A percentile compares a stretch with the other conserved stretches of the same genome.
Evolutionary conservation across 2,113 vertebrate genomes (phyloP).

Genomic region (Odontesthes bonariensis): DNA sequence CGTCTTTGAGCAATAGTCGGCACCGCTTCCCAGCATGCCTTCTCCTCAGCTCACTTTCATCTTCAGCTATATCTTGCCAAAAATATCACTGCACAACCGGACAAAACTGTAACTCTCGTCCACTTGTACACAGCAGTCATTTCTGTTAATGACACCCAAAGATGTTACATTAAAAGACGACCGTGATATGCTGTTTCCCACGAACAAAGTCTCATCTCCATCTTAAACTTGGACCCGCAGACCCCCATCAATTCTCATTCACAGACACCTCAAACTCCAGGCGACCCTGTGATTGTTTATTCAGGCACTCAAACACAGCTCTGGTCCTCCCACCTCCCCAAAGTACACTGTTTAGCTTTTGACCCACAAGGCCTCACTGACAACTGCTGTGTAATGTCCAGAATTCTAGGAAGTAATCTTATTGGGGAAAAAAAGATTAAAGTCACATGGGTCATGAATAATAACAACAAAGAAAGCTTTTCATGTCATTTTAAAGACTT

Average conservation of each 20-base stretch:
- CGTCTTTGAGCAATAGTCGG: constrained; percentile 38
- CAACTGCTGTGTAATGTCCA: constrained; percentile 63
- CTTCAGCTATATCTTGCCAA: constrained; percentile 41
- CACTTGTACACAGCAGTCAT: background rate
- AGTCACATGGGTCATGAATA: constrained; percentile 6
- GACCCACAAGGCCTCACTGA: constrained; percentile 47
- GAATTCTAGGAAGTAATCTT: constrained; percentile 24
- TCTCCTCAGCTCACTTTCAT: constrained; percentile 46
- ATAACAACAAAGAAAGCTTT: constrained; percentile 3
- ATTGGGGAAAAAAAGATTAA: constrained; percentile 17
- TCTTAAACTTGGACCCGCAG: constrained; percentile 12
- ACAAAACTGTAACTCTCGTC: constrained; percentile 39
- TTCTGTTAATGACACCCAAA: constrained; percentile 35
- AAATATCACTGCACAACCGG: constrained; percentile 32
- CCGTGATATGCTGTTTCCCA: constrained; percentile 53
- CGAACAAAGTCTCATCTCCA: constrained; percentile 1
- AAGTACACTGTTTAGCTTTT: constrained; percentile 53
- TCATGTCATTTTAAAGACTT: constrained; percentile 3
- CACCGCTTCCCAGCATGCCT: constrained; percentile 41
- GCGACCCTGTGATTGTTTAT: constrained; percentile 74
- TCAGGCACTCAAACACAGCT: constrained; percentile 66
- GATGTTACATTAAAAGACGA: constrained; percentile 4
- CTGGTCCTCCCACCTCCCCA: constrained; percentile 48
- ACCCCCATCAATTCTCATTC: constrained; percentile 43
- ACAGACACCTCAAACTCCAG: constrained; percentile 75